phyloP scores from a whole-genome alignment of 2,888 invertebrate genomes.

The Stenchaetothrips biformis region DNA sequence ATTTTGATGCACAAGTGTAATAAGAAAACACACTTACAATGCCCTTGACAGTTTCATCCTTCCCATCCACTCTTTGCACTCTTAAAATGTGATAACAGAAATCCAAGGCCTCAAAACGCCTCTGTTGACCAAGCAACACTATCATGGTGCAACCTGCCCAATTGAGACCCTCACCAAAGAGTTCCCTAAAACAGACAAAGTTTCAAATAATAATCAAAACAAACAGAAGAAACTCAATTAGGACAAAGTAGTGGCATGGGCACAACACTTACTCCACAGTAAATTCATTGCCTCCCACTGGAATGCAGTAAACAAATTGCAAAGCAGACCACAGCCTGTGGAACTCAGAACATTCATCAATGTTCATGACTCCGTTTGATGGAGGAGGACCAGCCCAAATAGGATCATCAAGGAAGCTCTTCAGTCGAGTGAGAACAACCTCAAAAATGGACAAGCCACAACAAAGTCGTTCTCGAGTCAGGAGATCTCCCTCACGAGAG shows the following conservation, averaged over 20 bases:
- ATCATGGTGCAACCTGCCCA: conserved; percentile 99
- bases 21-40: conserved; percentile 67
- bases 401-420: conserved; percentile 81
- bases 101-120: conserved; percentile 94
- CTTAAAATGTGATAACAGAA: conserved; percentile 97
- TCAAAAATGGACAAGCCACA: conserved; percentile 97
- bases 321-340: conserved; percentile 95
- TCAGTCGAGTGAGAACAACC: conserved; percentile 81
- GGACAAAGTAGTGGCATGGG: not conserved
- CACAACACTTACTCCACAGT: conserved; percentile 92
- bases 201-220: not conserved
- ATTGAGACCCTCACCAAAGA: conserved; percentile 97
- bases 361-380: conserved; percentile 88
- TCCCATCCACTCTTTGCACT: conserved; percentile 92
- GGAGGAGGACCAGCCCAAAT: conserved; percentile 87
- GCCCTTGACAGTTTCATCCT: conserved; percentile 90
- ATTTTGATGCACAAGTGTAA: conserved; percentile 18
- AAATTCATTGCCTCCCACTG: conserved; percentile 91
- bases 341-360: conserved; percentile 96
- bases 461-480: conserved; percentile 94
- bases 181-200: conserved; percentile 59
- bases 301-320: conserved; percentile 97
- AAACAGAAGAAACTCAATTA: not conserved
- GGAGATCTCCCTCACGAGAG: conserved; percentile 88
- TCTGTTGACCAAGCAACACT: conserved; percentile 87